Conservation (phyloP, 2,888 invertebrate genomes). For the Lacanobia wlatinum region DNA sequence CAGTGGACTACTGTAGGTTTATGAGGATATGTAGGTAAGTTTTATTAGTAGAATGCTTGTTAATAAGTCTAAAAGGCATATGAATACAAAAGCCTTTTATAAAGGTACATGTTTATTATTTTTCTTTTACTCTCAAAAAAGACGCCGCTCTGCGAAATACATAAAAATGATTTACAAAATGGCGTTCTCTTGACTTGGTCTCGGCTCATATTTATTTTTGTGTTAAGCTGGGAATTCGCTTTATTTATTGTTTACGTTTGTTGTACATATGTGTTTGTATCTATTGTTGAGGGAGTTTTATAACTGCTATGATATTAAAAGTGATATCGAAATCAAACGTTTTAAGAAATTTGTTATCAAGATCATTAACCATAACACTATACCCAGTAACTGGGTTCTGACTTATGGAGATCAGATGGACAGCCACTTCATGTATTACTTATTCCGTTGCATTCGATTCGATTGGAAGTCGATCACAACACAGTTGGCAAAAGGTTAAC, state of each 20-base stretch:
- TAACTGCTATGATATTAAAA: constrained; percentile 3
- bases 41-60: not conserved
- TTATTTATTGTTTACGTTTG: constrained; percentile 48
- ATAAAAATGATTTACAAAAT: constrained; percentile 67
- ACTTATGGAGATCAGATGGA: not conserved
- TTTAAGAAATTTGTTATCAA: not conserved
- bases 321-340: constrained; percentile 6
- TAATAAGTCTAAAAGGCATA: not conserved
- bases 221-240: constrained; percentile 32
- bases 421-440: no score
- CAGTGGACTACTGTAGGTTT: no score
- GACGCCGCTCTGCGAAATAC: constrained; percentile 38
- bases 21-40: not conserved
- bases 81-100: not conserved
- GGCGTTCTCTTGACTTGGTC: constrained; percentile 48
- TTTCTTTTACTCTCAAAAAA: constrained; percentile 28
- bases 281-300: not conserved
- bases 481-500: no score
- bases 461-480: no score
- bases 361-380: not conserved
- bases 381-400: not conserved
- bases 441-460: no score
- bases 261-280: constrained; percentile 24
- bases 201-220: constrained; percentile 51
- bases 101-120: not conserved